Percentiles rank a stretch among this genome's conserved stretches.
Evolutionary conservation across 2,797 vertebrate genomes (phyloP).

Genomic region (Gobio occitaniae): DNA sequence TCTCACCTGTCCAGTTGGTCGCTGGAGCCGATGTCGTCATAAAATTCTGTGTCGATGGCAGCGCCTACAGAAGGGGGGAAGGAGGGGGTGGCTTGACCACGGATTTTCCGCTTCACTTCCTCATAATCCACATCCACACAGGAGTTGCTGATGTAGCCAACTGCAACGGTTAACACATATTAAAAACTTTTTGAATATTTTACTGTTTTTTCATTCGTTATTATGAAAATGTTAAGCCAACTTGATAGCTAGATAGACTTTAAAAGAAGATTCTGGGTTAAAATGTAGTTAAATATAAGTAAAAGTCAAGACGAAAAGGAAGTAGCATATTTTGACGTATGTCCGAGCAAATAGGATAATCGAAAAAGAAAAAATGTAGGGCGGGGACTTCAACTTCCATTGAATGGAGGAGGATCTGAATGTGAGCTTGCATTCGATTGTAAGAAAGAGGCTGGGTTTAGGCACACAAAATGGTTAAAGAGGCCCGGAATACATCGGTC

Average conservation of each 20-base stretch:
- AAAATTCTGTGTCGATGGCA: conserved; percentile 46
- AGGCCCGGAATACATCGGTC: no score
- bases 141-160: conserved; percentile 79
- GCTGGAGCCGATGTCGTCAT: conserved; percentile 56
- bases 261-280: background rate
- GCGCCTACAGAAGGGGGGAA: conserved; percentile 63
- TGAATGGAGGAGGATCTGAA: background rate
- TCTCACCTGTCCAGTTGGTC: conserved; percentile 63
- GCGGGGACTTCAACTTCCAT: background rate
- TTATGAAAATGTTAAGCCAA: background rate
- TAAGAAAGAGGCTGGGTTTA: background rate
- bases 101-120: conserved; percentile 72
- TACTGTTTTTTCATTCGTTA: background rate
- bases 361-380: background rate
- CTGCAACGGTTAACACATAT: conserved; percentile 60
- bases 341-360: background rate
- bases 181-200: background rate
- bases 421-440: background rate
- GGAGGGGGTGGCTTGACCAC: conserved; percentile 32
- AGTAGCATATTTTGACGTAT: background rate
- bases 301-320: background rate
- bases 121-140: conserved; percentile 82
- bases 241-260: background rate
- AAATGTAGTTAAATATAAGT: background rate
- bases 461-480: background rate